These are phyloP conservation scores for Podargus strigoides DNA, from an alignment of 2,797 vertebrate genomes.

Conservation along the genomic window DNA sequence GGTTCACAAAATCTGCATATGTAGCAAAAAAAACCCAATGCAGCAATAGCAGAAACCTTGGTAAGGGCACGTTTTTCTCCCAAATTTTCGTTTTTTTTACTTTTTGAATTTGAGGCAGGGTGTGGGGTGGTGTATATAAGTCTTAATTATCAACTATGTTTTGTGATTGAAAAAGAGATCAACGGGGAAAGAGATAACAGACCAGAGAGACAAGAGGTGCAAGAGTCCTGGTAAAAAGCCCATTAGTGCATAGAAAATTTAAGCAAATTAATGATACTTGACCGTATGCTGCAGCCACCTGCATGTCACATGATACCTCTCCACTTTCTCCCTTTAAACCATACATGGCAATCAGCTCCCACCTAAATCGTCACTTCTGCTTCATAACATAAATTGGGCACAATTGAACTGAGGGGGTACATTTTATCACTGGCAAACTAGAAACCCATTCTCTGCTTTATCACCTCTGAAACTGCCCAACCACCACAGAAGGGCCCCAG, in stretches of 20 bases:
- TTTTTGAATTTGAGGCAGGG: background rate
- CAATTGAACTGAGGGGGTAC: accelerated
- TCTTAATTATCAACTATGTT: background rate
- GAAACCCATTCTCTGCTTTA: background rate
- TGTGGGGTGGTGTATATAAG: background rate
- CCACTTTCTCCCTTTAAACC: background rate
- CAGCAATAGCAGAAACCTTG: background rate
- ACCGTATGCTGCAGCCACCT: background rate
- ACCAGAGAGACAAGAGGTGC: background rate
- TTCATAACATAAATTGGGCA: background rate
- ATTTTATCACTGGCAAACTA: background rate
- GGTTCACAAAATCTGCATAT: background rate
- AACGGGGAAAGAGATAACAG: background rate
- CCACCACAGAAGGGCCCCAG: background rate
- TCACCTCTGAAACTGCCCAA: background rate
- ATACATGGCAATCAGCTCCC: background rate
- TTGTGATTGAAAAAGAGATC: background rate
- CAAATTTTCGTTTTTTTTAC: background rate
- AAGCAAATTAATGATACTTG: background rate
- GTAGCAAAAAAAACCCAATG: background rate
- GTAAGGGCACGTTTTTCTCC: background rate
- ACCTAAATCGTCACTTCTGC: background rate
- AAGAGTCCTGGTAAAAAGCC: background rate
- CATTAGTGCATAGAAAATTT: background rate
- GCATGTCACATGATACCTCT: background rate